Percentiles rank a stretch among this genome's conserved stretches.
Evolutionary conservation across 2,888 invertebrate species (phyloP).

Genomic region (Caenorhabditis becei): DNA sequence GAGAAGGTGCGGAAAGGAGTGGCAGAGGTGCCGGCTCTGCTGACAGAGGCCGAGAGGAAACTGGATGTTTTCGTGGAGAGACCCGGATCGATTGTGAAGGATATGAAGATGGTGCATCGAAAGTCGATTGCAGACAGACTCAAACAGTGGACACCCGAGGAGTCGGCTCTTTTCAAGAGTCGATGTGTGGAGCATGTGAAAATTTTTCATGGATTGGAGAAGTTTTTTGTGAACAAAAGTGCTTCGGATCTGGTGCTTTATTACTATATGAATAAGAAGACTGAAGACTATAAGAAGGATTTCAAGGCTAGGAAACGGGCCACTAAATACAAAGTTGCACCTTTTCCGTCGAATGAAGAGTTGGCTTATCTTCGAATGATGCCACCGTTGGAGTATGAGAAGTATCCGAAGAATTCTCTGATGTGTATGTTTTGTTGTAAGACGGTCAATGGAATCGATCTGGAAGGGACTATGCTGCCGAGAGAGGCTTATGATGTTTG

Average conservation of each 20-base stretch:
- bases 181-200: conserved; percentile 48
- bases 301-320: conserved; percentile 38
- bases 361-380: conserved; percentile 45
- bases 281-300: conserved; percentile 46
- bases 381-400: conserved; percentile 32
- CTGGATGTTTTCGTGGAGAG: conserved; percentile 38
- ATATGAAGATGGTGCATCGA: conserved; percentile 41
- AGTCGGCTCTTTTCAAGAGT: conserved; percentile 38
- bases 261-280: conserved; percentile 58
- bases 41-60: conserved; percentile 31
- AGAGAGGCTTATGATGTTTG: conserved; percentile 53
- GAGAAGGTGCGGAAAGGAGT: conserved; percentile 41
- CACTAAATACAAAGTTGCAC: conserved; percentile 43
- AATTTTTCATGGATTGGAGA: conserved; percentile 43
- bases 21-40: conserved; percentile 36
- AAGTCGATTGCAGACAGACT: conserved; percentile 14
- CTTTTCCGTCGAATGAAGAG: conserved; percentile 47
- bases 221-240: conserved; percentile 51
- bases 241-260: conserved; percentile 45
- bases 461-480: conserved; percentile 37
- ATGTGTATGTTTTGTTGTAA: conserved; percentile 55
- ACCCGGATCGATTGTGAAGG: conserved; percentile 26
- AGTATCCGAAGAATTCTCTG: conserved; percentile 34
- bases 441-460: conserved; percentile 39
- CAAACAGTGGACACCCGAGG: conserved; percentile 35